Evolutionary conservation across 2,113 vertebrate genomes (phyloP).

Genomic region (Pelvicachromis taeniatus): DNA sequence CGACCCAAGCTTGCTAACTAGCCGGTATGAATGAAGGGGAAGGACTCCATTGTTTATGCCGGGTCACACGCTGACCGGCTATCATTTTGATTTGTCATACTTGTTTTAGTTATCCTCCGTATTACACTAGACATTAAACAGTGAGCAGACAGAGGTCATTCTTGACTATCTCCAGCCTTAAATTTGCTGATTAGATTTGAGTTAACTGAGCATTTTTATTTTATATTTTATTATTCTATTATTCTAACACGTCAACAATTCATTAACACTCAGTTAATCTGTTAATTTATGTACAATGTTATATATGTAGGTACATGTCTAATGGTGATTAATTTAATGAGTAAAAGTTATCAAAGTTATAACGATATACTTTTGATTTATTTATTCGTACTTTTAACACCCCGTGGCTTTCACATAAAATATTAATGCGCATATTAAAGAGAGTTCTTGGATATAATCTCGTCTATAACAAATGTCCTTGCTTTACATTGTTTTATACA

Average conservation of each 20-base stretch:
- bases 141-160: not conserved
- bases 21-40: conserved; percentile 11
- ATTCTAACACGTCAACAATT: not conserved
- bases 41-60: conserved; percentile 8
- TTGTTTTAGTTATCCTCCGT: not conserved
- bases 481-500: not conserved
- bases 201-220: not conserved
- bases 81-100: not conserved
- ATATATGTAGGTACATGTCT: not conserved
- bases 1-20: conserved; percentile 8
- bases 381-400: not conserved
- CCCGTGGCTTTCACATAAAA: not conserved
- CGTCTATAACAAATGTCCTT: not conserved
- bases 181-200: not conserved
- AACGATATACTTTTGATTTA: not conserved
- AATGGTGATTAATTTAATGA: not conserved
- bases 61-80: not conserved
- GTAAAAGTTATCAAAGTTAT: not conserved
- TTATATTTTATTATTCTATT: not conserved
- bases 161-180: fast-evolving
- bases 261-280: not conserved
- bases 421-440: not conserved
- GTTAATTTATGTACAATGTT: not conserved
- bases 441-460: not conserved
- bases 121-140: not conserved